Evolutionary conservation across 2,888 invertebrate genomes (phyloP), one percentile per base, ranked within the genome.

Genomic region (Drosophila dives): DNA sequence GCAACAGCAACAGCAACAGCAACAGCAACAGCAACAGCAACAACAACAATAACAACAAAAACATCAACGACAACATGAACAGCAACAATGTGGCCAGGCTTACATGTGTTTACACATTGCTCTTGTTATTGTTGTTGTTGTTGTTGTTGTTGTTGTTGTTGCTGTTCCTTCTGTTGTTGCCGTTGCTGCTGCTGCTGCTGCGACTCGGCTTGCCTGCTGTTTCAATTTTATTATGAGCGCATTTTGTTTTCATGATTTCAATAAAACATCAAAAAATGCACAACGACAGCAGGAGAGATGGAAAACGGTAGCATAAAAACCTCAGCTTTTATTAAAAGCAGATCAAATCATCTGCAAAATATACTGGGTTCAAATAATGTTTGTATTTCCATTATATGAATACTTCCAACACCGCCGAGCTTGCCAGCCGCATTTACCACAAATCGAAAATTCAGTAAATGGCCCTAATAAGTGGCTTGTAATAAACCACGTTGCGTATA

Each of bases 91-190:
- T 66, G 64, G 68, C 71, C 72, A 64, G 70, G 72, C 81, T 81
- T 85, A 84, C 84, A 84, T 84, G 82, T 85, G 84, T 85, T 82
- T 79, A 86, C 86, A 84, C 82, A 72, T 80, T 77, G 71, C 56
- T 80, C 50, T 33, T 64, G 51, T 55, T 68, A 23, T 26, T 64
- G 40, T 49, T 71, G 55, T 38, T 64, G 64, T 29, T 50, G 29
- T 54, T 40, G 3, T 6, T 1, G 12, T 7, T 3, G 6, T 12
- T n/a, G n/a, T 23, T 15, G 34, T 11, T 53, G 53, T 17, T 36
- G 36, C 29, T 29, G 6, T 29, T 29, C 5, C 26, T 26, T 26
- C 26, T 26, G 26, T 5, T 26, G 26, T 4, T 26, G 26, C 26
- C 26, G 29, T 29, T 29, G 29, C 32, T 48, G 45, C 48, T 34